Base-by-base conservation (phyloP, 30 jellyfish, hydroid and myxozoan genomes). In the Morbakka virulenta region DNA sequence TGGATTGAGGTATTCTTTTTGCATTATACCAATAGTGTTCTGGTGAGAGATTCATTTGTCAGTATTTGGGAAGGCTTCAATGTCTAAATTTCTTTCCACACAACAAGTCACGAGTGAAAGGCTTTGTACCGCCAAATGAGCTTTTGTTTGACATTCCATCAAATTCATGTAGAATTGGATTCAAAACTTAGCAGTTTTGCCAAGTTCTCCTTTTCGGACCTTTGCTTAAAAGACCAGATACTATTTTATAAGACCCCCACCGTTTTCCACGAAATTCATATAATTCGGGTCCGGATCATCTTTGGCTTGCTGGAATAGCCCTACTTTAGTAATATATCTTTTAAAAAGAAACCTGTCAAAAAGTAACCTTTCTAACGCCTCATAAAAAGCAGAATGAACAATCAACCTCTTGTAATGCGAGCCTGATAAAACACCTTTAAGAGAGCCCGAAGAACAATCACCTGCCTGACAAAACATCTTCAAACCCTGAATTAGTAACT, bases 401-500 rank as follows among this genome's bases (percentile, higher is more conserved):
- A 24, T 23, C 81, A 76, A 69, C 11, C 79, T 14, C 13, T 69
- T 69, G 29, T 69, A 69, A 51, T 22, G 61, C 30, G 65, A 6
- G n/a, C 64, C 81, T 12, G 81, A 12, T 26, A 69, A 35, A 13
- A 69, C 81, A n/a, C 79, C 81, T 22, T 69, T 23, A 3, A 69
- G 79, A 33, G 77, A 31, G 2, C 81, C 69, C 3, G 69, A 3
- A 3, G 69, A 3, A 32, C 69, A 53, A 53, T n/a, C 69, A n/a
- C 3, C 21, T 53, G 69, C 69, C 23, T 53, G 69, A 53, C 21
- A 53, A 32, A 53, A 6, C 69, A 3, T 53, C 69, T n/a, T 53
- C 69, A 20, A 53, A 3, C 4, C 69, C 69, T 53, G 69, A 3
- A 3, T n/a, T n/a, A 53, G 17, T 20, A 3, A n/a, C 21, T 28